Conservation (phyloP, 2,888 invertebrate species). For the Mesorhabditis spiculigera region DNA sequence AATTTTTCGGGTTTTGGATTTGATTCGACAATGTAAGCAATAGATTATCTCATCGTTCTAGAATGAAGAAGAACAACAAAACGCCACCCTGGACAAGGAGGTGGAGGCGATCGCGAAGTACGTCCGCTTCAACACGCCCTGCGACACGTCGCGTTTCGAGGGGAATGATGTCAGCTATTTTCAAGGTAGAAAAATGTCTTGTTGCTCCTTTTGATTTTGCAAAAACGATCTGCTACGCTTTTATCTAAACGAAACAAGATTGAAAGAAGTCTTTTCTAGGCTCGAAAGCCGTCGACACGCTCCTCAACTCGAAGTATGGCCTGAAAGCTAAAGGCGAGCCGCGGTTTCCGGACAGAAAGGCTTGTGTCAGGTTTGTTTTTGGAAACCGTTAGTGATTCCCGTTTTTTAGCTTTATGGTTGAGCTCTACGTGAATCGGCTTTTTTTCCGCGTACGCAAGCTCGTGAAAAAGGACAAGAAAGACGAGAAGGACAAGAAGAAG, state of each 20-base stretch:
- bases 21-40: not conserved
- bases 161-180: conserved; percentile 96
- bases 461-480: conserved; percentile 53
- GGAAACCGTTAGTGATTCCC: too few relatives aligned
- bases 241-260: not conserved
- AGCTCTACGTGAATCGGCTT: conserved; percentile 24
- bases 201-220: conserved; percentile 11
- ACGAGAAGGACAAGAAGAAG: conserved; percentile 20
- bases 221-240: conserved; percentile 7
- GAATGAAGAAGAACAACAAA: conserved; percentile 12
- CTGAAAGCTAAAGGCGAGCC: conserved; percentile 69
- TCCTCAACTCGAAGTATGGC: conserved; percentile 85
- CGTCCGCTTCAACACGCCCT: conserved; percentile 86
- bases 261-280: conserved; percentile 13
- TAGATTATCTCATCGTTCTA: not conserved
- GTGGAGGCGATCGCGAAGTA: conserved; percentile 90
- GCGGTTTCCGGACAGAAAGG: conserved; percentile 71
- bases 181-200: conserved; percentile 68
- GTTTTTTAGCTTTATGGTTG: conserved; percentile 19
- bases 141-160: conserved; percentile 90
- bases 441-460: conserved; percentile 56
- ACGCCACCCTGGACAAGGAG: conserved; percentile 23
- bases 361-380: not conserved
- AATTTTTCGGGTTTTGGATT: too few relatives aligned
- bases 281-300: conserved; percentile 80